Conservation (phyloP, 2,113 vertebrate species). For the Ptilorrhoa leucosticta region DNA sequence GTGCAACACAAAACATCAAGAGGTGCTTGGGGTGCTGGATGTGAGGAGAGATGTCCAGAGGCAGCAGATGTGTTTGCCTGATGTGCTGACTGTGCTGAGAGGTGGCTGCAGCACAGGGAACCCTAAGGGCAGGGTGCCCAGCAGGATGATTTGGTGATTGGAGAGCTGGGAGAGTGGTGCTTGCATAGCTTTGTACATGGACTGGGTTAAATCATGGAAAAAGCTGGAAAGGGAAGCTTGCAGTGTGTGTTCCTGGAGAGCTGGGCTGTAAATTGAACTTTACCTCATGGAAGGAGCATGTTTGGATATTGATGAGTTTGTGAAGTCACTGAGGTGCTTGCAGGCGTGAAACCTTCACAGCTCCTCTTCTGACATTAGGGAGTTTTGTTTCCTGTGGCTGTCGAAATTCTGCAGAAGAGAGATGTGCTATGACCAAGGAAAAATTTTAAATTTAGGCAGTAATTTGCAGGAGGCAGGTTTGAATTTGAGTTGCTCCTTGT, state of each 20-base stretch:
- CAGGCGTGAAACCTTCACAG: not conserved
- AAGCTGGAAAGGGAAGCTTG: not conserved
- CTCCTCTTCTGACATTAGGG: accelerated
- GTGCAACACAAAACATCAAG: not conserved
- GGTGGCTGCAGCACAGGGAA: not conserved
- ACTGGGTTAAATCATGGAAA: not conserved
- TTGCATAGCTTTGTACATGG: accelerated
- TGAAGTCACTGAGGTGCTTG: not conserved
- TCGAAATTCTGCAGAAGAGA: not conserved
- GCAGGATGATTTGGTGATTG: accelerated
- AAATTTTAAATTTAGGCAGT: accelerated
- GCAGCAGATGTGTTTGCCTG: not conserved
- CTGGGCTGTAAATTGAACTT: accelerated
- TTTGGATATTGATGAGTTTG: not conserved
- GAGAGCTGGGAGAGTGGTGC: accelerated
- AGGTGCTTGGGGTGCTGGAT: not conserved
- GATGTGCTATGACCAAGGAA: not conserved
- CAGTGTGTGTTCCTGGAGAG: not conserved
- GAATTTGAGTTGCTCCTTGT: accelerated
- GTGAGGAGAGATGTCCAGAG: not conserved
- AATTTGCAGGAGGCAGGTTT: not conserved
- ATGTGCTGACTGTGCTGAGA: accelerated
- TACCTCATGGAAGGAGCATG: accelerated
- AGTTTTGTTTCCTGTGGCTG: not conserved
- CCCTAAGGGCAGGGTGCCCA: not conserved